Evolutionary conservation across 2,113 vertebrate genomes (phyloP).

Genomic region (Cinclus cinclus): DNA sequence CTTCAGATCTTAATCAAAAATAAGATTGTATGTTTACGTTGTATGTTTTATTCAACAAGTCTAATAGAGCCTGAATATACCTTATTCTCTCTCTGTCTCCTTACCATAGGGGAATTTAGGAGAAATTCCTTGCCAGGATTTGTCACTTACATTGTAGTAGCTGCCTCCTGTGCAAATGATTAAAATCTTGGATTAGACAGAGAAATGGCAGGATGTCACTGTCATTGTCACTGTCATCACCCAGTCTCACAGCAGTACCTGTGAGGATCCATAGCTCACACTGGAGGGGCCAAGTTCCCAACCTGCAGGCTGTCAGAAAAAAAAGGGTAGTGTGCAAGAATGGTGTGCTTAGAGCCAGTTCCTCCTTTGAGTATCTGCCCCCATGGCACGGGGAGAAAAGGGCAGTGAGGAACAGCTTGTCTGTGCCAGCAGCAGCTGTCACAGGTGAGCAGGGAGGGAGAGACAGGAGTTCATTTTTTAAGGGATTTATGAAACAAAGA

Average conservation of each 20-base stretch:
- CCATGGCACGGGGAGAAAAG: accelerated
- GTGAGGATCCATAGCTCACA: background rate
- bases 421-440: background rate
- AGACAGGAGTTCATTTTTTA: background rate
- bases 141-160: background rate
- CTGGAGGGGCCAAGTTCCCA: background rate
- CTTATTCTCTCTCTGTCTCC: background rate
- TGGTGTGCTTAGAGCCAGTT: background rate
- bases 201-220: background rate
- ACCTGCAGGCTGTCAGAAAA: background rate
- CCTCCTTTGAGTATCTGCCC: background rate
- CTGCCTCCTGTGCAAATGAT: background rate
- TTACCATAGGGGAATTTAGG: background rate
- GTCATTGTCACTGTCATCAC: background rate
- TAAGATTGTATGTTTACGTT: background rate
- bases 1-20: background rate
- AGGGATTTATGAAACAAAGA: slow-evolving; percentile 40
- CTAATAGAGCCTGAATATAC: background rate
- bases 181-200: background rate
- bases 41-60: background rate
- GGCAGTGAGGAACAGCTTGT: background rate
- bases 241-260: background rate
- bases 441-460: background rate
- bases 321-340: background rate
- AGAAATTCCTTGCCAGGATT: background rate